Conservation (phyloP, 2,113 vertebrate species). For the Oreochromis aureus region DNA sequence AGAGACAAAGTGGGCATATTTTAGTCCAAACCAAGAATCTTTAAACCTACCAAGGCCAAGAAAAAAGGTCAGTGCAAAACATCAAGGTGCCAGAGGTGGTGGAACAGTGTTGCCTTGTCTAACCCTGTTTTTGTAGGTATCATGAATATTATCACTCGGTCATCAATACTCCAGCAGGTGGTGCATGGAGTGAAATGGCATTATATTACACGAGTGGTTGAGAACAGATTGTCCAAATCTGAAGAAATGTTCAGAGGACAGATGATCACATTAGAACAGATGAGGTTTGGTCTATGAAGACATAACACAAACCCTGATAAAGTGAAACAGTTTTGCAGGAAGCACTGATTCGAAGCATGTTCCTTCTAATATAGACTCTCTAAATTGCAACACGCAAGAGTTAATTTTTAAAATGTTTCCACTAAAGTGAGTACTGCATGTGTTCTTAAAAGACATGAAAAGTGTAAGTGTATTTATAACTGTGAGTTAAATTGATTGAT, state of each 20-base stretch:
- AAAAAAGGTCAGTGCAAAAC: not conserved
- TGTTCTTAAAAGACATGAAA: not conserved
- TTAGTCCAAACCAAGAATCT: not conserved
- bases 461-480: not conserved
- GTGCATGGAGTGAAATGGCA: not conserved
- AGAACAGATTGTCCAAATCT: not conserved
- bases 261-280: not conserved
- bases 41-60: not conserved
- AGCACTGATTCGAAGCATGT: not conserved
- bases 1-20: not conserved
- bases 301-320: not conserved
- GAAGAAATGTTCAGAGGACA: not conserved
- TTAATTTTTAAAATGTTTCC: not conserved
- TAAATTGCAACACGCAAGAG: not conserved
- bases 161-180: not conserved
- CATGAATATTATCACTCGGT: not conserved
- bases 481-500: not conserved
- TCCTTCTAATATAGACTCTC: not conserved
- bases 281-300: not conserved
- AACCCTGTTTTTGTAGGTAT: not conserved
- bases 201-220: not conserved
- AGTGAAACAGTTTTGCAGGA: not conserved
- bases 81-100: not conserved
- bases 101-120: not conserved
- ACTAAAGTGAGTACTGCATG: not conserved